Base-by-base conservation (phyloP, 2,113 vertebrate species). In the Callorhinus ursinus region DNA sequence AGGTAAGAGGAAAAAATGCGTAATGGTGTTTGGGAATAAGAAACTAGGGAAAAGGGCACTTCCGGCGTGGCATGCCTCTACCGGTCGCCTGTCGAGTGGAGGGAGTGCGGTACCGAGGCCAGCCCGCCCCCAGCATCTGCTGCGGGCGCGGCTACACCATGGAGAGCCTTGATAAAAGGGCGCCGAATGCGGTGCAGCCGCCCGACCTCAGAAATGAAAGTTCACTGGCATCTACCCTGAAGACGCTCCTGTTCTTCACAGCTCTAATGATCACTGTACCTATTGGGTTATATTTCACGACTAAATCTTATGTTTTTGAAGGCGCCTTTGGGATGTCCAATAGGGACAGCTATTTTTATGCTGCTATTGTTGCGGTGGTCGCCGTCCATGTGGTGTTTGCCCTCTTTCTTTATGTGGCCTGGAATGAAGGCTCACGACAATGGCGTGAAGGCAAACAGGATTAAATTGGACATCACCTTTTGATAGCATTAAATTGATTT, bases 281-380 rank as follows among this genome's bases (percentile, higher is more conserved):
- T 24, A 99, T 99, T 65, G 99, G 99, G 49, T 98, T 99, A 0
- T 99, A 99, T 98, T 99, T 99, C 97, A 99, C 99, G 76, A 99
- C 99, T 61, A 99, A 99, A 97, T 98, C 99, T 10, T 99, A 99
- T 95, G 36, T 99, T 84, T 99, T 99, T 98, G 99, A 99, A 99
- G 99, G 99, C 95, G 98, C 98, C 72, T 98, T 99, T 98, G 99
- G 99, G 88, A 99, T 99, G 99, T 99, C 99, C 3, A 99, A 98
- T 98, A 99, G 99, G 74, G 99, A 99, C 98, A 99, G 99, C 98
- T 99, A 99, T 97, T 99, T 99, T 96, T 99, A 99, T 72, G 99
- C 99, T 65, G 99, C 99, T 91, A 99, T 99, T 72, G 99, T 99
- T 4, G 99, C 99, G 1, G 99, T 99, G 42, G 98, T 99, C 21